Evolutionary conservation across 2,888 invertebrate genomes (phyloP).

Genomic region (Himalopsyche tibetana): DNA sequence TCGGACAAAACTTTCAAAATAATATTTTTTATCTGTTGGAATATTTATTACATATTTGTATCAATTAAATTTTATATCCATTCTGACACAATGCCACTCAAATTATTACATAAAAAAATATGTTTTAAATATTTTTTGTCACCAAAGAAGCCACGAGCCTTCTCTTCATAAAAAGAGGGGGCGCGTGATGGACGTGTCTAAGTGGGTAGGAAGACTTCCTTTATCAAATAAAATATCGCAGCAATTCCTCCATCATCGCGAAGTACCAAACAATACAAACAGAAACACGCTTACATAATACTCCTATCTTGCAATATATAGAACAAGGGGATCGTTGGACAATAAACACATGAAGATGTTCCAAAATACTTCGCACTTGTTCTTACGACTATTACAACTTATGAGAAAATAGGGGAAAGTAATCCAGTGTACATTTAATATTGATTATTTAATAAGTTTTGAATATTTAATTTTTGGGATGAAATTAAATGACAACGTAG

Average conservation of each 20-base stretch:
- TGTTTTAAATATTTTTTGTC: too few relatives aligned
- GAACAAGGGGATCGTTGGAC: not conserved
- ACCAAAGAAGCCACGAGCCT: slow-evolving; percentile 45
- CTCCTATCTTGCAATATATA: not conserved
- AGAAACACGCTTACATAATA: not conserved
- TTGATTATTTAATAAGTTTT: too few relatives aligned
- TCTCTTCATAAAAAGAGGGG: slow-evolving; percentile 38
- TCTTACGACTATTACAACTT: slow-evolving; percentile 27
- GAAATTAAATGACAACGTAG: too few relatives aligned
- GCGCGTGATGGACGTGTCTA: slow-evolving; percentile 62
- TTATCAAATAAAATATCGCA: slow-evolving; percentile 61
- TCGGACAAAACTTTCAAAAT: too few relatives aligned
- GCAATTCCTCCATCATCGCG: slow-evolving; percentile 51
- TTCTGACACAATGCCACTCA: too few relatives aligned
- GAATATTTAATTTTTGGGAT: too few relatives aligned
- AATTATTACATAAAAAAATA: too few relatives aligned
- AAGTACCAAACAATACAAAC: slow-evolving; percentile 46
- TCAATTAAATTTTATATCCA: too few relatives aligned
- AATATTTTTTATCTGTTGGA: too few relatives aligned
- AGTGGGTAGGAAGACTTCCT: slow-evolving; percentile 61
- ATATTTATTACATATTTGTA: too few relatives aligned
- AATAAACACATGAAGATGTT: slow-evolving; percentile 51
- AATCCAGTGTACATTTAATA: not conserved
- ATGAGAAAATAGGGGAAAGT: not conserved
- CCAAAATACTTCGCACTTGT: slow-evolving; percentile 57